Base-by-base conservation (phyloP, 2,888 invertebrate species). In the Zonitis immaculata region DNA sequence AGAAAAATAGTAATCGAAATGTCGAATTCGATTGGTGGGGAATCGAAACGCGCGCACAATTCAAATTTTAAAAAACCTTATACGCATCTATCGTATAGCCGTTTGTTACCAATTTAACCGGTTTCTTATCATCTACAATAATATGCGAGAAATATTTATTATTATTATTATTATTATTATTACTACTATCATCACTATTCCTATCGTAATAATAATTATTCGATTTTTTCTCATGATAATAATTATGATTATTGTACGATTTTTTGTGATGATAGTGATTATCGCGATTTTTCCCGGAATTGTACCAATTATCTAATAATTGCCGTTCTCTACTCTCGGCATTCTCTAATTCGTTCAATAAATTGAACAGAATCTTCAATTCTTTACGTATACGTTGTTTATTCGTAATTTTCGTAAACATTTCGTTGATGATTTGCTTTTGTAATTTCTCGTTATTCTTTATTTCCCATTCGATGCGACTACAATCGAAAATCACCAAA, bases 401-500 rank as follows among this genome's bases (percentile, higher is more conserved):
- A 25, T 59, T 51, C 0, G 58, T 48, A 1, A 73, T 47, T 47
- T 67, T 71, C 3, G 60, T 58, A 20, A 66, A 64, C 64, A 75
- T 66, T 73, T 69, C 78, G 64, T 59, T 71, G 64, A 61, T 76
- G 20, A 62, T 74, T 63, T 66, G 76, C 65, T 65, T 73, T 72
- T 63, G 77, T 64, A 66, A 69, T 64, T 65, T 75, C 63, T 60
- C 73, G 57, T 61, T 70, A 65, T 66, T 77, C 63, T 65, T 72
- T 65, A 59, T 77, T 62, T 69, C 77, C 73, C 69, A 79, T 64
- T 66, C 73, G 61, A 63, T 66, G 64, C 60, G 78, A 66, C 68
- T 77, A 26, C 66, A 66, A 32, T 70, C 60, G 11, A 66, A 62
- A 2, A 72, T 61, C 44, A 61, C 60, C 11, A 60, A 61, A 1